phyloP scores from a whole-genome alignment of 2,113 vertebrate genomes.

The Mustelus asterias region DNA sequence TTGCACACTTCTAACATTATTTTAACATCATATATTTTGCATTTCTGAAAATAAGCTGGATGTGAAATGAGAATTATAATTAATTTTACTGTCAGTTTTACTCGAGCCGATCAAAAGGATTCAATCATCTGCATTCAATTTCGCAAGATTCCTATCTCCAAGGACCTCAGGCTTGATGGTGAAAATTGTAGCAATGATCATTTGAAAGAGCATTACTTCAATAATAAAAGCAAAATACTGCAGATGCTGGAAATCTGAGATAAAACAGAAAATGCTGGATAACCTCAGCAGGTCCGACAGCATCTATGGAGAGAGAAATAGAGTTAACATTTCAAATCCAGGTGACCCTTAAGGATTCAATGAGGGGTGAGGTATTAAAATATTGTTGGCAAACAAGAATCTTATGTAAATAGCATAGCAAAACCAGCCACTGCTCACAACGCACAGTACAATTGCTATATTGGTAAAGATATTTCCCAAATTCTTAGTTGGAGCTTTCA shows the following conservation, averaged over 20 bases:
- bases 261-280: too few relatives aligned
- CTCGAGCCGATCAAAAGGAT: neutral
- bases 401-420: conserved; percentile 63
- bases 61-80: neutral
- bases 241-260: too few relatives aligned
- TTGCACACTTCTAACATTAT: neutral
- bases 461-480: conserved; percentile 67
- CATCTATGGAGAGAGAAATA: too few relatives aligned
- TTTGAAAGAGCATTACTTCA: neutral
- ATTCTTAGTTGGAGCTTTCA: conserved; percentile 48
- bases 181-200: neutral
- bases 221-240: too few relatives aligned
- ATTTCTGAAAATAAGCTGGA: neutral
- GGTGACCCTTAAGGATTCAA: conserved; percentile 34
- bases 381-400: conserved; percentile 59
- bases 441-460: conserved; percentile 65
- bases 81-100: neutral
- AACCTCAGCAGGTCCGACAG: too few relatives aligned
- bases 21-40: neutral
- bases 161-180: neutral
- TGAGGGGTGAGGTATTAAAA: conserved; percentile 68
- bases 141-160: neutral
- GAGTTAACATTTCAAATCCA: too few relatives aligned
- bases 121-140: neutral
- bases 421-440: conserved; percentile 64